Evolutionary conservation across 2,113 vertebrate species (phyloP), one percentile per base, ranked within the genome.

Genomic region (Rafetus swinhoei): DNA sequence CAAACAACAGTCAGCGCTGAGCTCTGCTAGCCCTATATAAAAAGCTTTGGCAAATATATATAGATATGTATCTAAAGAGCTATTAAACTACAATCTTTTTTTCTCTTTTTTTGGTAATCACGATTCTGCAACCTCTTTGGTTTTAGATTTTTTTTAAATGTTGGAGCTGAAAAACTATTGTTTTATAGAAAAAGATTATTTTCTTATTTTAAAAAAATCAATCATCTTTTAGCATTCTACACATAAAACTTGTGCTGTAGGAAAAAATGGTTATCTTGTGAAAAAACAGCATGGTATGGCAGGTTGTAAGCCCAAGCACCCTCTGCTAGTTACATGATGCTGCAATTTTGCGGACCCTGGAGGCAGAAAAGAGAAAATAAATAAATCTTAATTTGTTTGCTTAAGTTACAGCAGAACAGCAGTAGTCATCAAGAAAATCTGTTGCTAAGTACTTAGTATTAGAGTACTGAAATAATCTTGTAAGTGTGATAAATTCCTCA

Each of bases 191-290:
- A 96, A 92, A 90, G 77, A 88, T 29, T 91, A 88, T 87, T 93
- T 95, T 91, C 56, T 81, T 45, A 45, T 91, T 93, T 89, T 86
- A 91, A 93, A 95, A 87, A 95, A 92, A 86, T 95, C 65, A 96
- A 93, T 92, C 95, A 93, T 97, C 97, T 97, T 97, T 96, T 92
- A 95, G 96, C 92, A 79, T 79, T 90, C 92, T 97, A 93, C 94
- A 95, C 98, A 98, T 96, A 98, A 98, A 98, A 98, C 84, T 97
- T 95, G 82, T 96, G 95, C 95, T 95, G 95, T 98, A 98, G 96
- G 98, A 98, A 98, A 98, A 80, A 86, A 52, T 93, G 57, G 72
- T 18, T 82, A 6, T 9, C 39, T 88, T 81, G 74, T 59, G 35
- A 35, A 50, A 10, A 79, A 53, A 62, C 4, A 16, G 93, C 90